Evolutionary conservation across 2,888 invertebrate species (phyloP).

Genomic region (Abrostola tripartita): DNA sequence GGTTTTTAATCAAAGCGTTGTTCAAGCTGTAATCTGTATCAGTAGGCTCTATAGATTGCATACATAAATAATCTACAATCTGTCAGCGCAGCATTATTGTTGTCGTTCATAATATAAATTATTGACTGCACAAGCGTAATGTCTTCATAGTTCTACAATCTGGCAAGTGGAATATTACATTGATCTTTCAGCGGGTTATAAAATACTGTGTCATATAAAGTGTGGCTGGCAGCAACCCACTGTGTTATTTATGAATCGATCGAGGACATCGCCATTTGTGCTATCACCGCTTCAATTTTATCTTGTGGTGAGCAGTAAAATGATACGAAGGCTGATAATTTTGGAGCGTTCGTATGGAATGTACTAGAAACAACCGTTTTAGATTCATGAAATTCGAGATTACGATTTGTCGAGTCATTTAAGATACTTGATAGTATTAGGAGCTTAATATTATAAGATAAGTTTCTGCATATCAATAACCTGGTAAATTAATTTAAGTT

Average conservation of each 20-base stretch:
- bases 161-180: conserved; percentile 28
- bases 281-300: conserved; percentile 51
- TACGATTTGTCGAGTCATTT: not conserved
- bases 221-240: conserved; percentile 13
- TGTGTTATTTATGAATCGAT: conserved; percentile 36
- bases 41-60: not conserved
- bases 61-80: conserved; percentile 23
- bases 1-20: too few species aligned
- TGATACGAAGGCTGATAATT: conserved; percentile 37
- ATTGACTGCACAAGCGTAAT: not conserved
- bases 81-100: not conserved
- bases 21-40: too few species aligned
- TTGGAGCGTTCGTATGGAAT: conserved; percentile 7
- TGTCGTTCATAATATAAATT: conserved; percentile 6
- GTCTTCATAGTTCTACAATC: conserved; percentile 11
- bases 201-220: conserved; percentile 33
- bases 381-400: not conserved
- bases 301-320: conserved; percentile 21
- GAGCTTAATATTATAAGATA: too few species aligned
- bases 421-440: too few species aligned
- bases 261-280: conserved; percentile 39
- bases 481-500: too few species aligned
- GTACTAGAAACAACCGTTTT: not conserved
- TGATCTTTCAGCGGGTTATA: conserved; percentile 43
- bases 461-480: too few species aligned